Evolutionary conservation across 2,797 vertebrate species (phyloP).

Genomic region (Mallotus villosus): DNA sequence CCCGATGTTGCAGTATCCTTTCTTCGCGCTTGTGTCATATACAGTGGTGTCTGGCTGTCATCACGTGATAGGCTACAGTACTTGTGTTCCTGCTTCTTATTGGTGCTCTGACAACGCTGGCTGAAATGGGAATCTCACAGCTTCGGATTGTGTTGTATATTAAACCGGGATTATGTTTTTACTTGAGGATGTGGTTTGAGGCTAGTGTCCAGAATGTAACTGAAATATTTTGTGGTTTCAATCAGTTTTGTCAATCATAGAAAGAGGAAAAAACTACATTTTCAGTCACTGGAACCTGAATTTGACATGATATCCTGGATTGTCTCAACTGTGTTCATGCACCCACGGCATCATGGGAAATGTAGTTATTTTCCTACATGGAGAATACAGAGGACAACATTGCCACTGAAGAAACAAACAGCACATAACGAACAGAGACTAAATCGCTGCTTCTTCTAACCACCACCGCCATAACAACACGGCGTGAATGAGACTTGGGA

Average conservation of each 20-base stretch:
- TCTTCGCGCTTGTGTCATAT: not conserved
- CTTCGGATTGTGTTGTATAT: constrained; percentile 6
- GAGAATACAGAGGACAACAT: not conserved
- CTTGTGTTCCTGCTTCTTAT: constrained; percentile 20
- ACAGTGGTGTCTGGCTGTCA: not conserved
- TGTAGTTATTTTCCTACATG: not conserved
- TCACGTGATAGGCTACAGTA: constrained; percentile 15
- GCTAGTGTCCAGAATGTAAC: not conserved
- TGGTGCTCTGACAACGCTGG: constrained; percentile 15
- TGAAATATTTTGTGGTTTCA: not conserved
- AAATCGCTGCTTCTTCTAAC: not conserved
- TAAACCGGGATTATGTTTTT: not conserved
- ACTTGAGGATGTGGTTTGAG: not conserved
- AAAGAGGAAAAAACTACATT: not conserved
- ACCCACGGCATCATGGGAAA: not conserved
- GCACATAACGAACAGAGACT: not conserved
- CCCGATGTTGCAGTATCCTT: constrained; percentile 84
- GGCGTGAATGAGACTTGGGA: not conserved
- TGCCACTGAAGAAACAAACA: not conserved
- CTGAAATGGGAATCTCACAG: constrained; percentile 6
- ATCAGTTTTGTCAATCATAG: not conserved
- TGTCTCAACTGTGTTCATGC: not conserved
- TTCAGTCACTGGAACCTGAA: not conserved
- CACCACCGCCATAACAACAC: not conserved
- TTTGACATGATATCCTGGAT: not conserved